Conservation (phyloP, 2,113 vertebrate species). For the Saguinus imperator region DNA sequence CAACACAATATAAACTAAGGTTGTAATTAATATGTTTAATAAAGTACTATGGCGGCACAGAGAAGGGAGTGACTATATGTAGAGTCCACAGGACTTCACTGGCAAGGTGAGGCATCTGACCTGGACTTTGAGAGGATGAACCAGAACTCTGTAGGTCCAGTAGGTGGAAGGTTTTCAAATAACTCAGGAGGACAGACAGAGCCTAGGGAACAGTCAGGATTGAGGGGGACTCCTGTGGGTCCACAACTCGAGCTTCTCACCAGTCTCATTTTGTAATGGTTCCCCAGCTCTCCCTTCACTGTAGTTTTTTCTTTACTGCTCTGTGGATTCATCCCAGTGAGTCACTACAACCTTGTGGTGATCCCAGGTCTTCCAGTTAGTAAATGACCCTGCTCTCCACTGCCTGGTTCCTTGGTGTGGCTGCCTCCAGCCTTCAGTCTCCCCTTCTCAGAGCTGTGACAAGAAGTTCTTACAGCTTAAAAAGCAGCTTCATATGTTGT, state of each 20-base stretch:
- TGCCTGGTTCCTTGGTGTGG: background rate
- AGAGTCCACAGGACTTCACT: background rate
- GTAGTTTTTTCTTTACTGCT: background rate
- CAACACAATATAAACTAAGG: background rate
- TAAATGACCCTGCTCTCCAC: background rate
- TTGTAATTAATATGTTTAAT: background rate
- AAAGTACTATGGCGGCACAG: background rate
- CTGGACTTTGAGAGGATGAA: background rate
- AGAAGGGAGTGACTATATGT: background rate
- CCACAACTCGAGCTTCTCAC: background rate
- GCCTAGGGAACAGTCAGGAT: background rate
- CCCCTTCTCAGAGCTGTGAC: background rate
- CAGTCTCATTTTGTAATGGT: background rate
- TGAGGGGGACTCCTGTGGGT: background rate
- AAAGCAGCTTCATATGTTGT: background rate
- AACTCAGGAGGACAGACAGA: background rate
- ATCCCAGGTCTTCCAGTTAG: background rate
- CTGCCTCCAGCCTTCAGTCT: background rate
- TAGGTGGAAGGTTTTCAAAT: background rate
- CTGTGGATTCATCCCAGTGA: background rate
- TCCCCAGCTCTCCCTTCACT: background rate
- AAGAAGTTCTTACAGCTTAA: background rate
- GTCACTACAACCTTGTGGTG: background rate
- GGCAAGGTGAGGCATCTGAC: background rate
- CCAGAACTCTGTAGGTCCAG: background rate